Evolutionary conservation across 2,113 vertebrate genomes (phyloP).

Genomic region (Cebus imitator): DNA sequence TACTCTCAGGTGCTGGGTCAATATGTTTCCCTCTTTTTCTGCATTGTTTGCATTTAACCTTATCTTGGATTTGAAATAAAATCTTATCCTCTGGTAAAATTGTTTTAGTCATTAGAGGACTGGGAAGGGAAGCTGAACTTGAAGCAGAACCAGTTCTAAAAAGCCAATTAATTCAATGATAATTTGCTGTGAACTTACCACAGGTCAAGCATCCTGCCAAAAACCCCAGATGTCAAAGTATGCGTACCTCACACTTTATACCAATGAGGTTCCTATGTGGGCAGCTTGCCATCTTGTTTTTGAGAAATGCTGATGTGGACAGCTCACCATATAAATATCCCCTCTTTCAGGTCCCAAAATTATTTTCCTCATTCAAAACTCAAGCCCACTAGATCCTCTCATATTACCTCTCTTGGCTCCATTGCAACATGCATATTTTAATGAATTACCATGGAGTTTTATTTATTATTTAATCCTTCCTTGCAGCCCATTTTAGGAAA

Average conservation of each 20-base stretch:
- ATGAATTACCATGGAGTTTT: neutral
- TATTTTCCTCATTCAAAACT: neutral
- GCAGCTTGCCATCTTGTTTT: accelerated
- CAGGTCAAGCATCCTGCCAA: neutral
- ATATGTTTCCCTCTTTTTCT: neutral
- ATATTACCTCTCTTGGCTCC: accelerated
- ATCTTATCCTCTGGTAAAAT: neutral
- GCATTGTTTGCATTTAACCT: neutral
- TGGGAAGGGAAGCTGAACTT: neutral
- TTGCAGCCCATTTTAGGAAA: neutral
- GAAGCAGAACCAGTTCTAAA: neutral
- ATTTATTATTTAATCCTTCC: neutral
- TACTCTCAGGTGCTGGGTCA: neutral
- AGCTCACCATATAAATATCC: neutral
- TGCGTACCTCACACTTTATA: neutral
- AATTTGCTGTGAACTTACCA: neutral
- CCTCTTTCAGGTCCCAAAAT: neutral
- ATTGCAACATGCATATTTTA: neutral
- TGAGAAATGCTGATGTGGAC: neutral
- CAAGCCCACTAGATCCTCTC: neutral
- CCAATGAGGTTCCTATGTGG: neutral
- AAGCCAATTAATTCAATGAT: neutral
- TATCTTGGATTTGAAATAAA: neutral
- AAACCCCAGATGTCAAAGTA: neutral
- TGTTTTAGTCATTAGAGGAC: neutral